Percentiles rank a stretch among this genome's conserved stretches.
These are phyloP conservation scores for Xiphorhynchus erythropygius DNA, from an alignment of 2,797 vertebrate genomes.

Conservation along the genomic window DNA sequence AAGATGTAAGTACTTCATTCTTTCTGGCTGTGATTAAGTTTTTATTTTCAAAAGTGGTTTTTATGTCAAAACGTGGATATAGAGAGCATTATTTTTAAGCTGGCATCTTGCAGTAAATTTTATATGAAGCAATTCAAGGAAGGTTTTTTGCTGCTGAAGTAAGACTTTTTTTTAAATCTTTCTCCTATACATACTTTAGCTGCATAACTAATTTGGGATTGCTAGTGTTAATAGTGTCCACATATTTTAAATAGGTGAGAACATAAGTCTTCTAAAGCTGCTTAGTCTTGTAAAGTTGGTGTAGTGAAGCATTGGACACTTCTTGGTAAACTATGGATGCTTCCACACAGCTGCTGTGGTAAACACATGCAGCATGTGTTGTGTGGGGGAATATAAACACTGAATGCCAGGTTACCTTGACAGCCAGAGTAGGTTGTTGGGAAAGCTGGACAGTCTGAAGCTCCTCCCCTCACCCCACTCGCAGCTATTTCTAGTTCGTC, in stretches of 20 bases:
- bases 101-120: not conserved
- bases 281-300: not conserved
- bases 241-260: not conserved
- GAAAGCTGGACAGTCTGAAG: not conserved
- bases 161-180: not conserved
- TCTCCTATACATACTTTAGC: accelerated
- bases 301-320: not conserved
- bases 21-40: not conserved
- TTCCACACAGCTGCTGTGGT: not conserved
- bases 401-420: not conserved
- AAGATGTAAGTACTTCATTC: constrained; percentile 86
- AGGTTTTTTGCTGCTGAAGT: not conserved
- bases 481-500: not conserved
- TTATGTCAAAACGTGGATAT: not conserved
- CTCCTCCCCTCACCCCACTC: not conserved
- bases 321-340: not conserved
- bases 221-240: not conserved
- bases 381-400: accelerated
- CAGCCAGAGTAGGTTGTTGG: not conserved
- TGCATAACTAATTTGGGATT: not conserved
- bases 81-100: not conserved
- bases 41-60: not conserved
- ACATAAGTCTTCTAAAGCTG: not conserved
- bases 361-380: not conserved
- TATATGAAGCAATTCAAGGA: not conserved